Conservation (phyloP, 2,888 invertebrate species). For the Hofmannophila pseudospretella region DNA sequence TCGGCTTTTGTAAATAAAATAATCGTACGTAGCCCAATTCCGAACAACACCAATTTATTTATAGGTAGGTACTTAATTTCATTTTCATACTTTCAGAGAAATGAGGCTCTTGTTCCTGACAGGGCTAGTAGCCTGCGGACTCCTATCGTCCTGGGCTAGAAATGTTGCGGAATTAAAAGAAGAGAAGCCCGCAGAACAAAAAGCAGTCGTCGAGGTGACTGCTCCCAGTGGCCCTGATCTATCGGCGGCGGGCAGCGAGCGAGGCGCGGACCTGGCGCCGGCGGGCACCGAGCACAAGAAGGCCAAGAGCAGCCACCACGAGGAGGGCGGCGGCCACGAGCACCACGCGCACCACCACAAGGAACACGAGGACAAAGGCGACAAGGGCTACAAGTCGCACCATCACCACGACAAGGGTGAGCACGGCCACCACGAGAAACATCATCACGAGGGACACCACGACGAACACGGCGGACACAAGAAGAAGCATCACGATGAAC, state of each 20-base stretch:
- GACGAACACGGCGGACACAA: conserved; percentile 88
- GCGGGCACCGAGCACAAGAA: conserved; percentile 73
- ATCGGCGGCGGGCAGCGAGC: conserved; percentile 16
- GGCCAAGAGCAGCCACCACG: conserved; percentile 71
- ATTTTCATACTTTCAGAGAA: conserved; percentile 26
- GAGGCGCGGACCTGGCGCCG: conserved; percentile 53
- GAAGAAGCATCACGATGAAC: conserved; percentile 88
- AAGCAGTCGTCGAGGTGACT: conserved; percentile 20
- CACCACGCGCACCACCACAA: conserved; percentile 83
- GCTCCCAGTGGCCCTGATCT: conserved; percentile 16
- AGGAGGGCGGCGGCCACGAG: conserved; percentile 83
- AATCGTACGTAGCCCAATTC: background rate
- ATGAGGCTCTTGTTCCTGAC: conserved; percentile 55
- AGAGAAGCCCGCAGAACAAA: conserved; percentile 29
- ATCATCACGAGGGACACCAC: conserved; percentile 87
- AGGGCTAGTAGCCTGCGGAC: conserved; percentile 44
- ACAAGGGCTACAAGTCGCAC: conserved; percentile 86
- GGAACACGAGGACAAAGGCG: conserved; percentile 85
- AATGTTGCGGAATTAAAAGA: conserved; percentile 45
- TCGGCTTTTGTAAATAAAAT: conserved; percentile 15
- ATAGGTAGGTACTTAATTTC: background rate
- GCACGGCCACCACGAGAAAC: conserved; percentile 86
- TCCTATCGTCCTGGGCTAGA: conserved; percentile 42
- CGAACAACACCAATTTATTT: background rate
- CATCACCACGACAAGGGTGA: conserved; percentile 89